Evolutionary conservation across 2,797 vertebrate species (phyloP), one percentile per base, ranked within the genome.

Genomic region (Sebastiscus tertius): DNA sequence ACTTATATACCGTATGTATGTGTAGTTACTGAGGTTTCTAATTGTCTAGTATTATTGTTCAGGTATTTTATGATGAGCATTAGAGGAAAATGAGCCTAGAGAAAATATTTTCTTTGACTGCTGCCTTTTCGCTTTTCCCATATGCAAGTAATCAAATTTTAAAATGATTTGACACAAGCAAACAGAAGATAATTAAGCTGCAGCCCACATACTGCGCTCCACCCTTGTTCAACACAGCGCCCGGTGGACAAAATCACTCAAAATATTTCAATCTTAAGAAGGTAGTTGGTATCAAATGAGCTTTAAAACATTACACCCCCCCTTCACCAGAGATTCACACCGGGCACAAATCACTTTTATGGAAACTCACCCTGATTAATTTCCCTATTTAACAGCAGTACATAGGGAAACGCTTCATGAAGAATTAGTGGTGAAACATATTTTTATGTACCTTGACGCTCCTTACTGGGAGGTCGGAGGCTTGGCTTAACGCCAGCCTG

Each of bases 401-500:
- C 39, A 31, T 0, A 0, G 59, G 26, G 62, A 84, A 80, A 76
- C 58, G 56, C 22, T 12, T 81, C 69, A 56, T 58, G 56, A 64
- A 36, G 70, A 75, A 84, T 82, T 49, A 79, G 27, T 12, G 18
- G 9, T 39, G 36, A 80, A 83, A 80, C 55, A 33, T 58, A 82
- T 86, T 76, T 82, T 74, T 42, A 84, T 77, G 70, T 68, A 75
- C 71, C 72, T 77, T 62, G 49, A 72, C 33, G 52, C 64, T 74
- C 8, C 65, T 79, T 63, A 56, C 65, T 72, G 34, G 73, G 75
- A 83, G 72, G 75, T 83, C 77, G 80, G 59, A 77, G 16, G 72
- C 20, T 56, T 80, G 83, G 83, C 66, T 56, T 33, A 59, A 55
- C 72, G 78, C 79, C 88, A 86, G 42, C 24, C 46, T 72, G 69